Evolutionary conservation across 2,888 invertebrate genomes (phyloP).

Genomic region (Stramonita haemastoma): DNA sequence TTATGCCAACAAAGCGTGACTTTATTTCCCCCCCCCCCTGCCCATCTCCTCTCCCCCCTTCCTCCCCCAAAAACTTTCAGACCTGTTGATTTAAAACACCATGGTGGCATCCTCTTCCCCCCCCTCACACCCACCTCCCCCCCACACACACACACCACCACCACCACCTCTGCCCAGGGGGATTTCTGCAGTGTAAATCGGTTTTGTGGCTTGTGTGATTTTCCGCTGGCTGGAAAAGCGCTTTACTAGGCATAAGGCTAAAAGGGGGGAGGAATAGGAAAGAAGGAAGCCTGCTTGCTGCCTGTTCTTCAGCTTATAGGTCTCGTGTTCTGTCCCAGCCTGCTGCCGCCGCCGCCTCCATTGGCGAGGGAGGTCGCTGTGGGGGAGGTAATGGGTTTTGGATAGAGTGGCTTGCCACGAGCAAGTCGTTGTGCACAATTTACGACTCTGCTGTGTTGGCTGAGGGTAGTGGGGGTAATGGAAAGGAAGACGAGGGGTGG

Average conservation of each 20-base stretch:
- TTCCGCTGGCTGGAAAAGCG: conserved; percentile 20
- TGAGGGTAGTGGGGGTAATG: too few species aligned
- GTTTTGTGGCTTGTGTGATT: conserved; percentile 13
- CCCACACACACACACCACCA: too few species aligned
- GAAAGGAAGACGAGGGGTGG: too few species aligned
- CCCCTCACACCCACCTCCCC: neutral
- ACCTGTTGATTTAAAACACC: neutral
- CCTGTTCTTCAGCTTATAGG: conserved; percentile 34
- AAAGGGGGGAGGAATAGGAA: too few species aligned
- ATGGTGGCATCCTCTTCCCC: neutral
- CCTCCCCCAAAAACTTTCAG: neutral
- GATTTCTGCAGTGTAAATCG: conserved; percentile 19
- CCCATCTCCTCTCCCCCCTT: neutral
- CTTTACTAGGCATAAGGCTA: neutral
- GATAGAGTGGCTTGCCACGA: conserved; percentile 34
- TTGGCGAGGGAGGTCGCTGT: conserved; percentile 28
- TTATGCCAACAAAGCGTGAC: conserved; percentile 17
- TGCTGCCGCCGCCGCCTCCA: conserved; percentile 6
- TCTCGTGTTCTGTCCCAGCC: conserved; percentile 23
- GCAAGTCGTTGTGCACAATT: conserved; percentile 29
- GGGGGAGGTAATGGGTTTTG: conserved; percentile 38
- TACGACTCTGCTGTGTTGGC: conserved; percentile 10
- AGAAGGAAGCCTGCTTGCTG: neutral
- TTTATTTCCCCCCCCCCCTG: neutral
- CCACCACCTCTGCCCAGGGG: too few species aligned